These are phyloP conservation scores for Scaptomyza tumidula DNA, from an alignment of 2,888 invertebrate species.

Conservation along the genomic window DNA sequence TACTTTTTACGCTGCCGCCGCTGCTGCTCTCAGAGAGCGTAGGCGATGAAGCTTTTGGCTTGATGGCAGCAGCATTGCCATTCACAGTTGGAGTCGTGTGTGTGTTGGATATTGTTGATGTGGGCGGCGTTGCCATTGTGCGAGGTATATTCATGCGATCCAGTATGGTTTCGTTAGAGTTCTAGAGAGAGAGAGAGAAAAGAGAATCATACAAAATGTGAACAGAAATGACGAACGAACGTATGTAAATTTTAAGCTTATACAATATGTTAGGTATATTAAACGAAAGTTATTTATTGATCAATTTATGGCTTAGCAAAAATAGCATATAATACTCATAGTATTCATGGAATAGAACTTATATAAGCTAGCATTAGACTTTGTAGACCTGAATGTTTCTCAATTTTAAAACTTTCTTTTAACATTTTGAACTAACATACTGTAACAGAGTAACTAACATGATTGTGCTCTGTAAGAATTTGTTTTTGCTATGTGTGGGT, in stretches of 20 bases:
- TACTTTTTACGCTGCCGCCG: slow-evolving; percentile 81
- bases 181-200: slow-evolving; percentile 70
- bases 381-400: too few species aligned
- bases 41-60: slow-evolving; percentile 77
- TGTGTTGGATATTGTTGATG: slow-evolving; percentile 17
- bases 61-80: slow-evolving; percentile 44
- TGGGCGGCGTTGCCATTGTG: slow-evolving; percentile 49
- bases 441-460: too few species aligned
- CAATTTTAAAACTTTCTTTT: too few species aligned
- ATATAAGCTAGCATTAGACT: too few species aligned
- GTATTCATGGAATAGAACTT: too few species aligned
- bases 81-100: slow-evolving; percentile 8
- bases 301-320: too few species aligned
- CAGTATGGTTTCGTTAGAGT: slow-evolving; percentile 87
- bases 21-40: slow-evolving; percentile 80
- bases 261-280: too few species aligned
- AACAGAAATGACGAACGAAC: slow-evolving; percentile 3
- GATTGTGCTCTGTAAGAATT: too few species aligned
- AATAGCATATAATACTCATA: background rate
- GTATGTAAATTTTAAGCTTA: too few species aligned
- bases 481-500: slow-evolving; percentile 41
- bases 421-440: too few species aligned
- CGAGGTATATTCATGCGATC: slow-evolving; percentile 81
- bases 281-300: too few species aligned
- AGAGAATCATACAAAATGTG: slow-evolving; percentile 4